Base-by-base conservation (phyloP, 2,113 vertebrate genomes). In the Seriola quinqueradiata region DNA sequence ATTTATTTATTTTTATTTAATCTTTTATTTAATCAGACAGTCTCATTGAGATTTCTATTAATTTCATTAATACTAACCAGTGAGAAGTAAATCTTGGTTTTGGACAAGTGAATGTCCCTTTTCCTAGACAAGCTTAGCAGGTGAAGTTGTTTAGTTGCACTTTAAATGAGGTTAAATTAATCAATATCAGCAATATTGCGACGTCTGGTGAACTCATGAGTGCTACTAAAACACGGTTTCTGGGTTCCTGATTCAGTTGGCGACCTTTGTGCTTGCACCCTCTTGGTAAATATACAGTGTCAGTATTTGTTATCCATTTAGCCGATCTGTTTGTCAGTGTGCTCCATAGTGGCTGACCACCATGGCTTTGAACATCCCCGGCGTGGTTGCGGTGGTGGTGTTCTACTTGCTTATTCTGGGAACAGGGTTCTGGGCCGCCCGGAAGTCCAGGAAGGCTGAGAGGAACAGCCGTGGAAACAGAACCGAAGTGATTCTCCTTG, bases 341-440 rank as follows among this genome's bases (percentile, higher is more conserved):
- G 5, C 23, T 48, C 23, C 3, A 23, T 3, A 48, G 42, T 58
- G 1, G 34, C 50, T 8, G 14, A 21, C 9, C 12, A 54, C 3
- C 70, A 92, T 92, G 86, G 80, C 65, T 58, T 23, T 90, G 17
- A 87, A 90, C 67, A 52, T 92, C 17, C 63, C 86, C 0, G 88
- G 86, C 12, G 87, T 96, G 70, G 44, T 95, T 23, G 92, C 91
- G 2, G 75, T 95, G 63, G 82, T 90, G 44, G 40, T 93, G 4
- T 96, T 96, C 91, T 96, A 96, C 28, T 48, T 21, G 0, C 2
- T 95, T 40, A 94, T 93, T 69, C 88, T 96, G 70, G 94, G 87
- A 21, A 93, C 83, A 8, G 95, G 95, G 44, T 66, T 96, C 4
- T 96, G 95, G 95, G 95, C 95, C 10, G 92, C 95, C 38, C 68